A percentile compares a stretch with the other conserved stretches of the same genome.
phyloP scores from a whole-genome alignment of 2,113 vertebrate genomes.

The Gymnorhina tibicen region DNA sequence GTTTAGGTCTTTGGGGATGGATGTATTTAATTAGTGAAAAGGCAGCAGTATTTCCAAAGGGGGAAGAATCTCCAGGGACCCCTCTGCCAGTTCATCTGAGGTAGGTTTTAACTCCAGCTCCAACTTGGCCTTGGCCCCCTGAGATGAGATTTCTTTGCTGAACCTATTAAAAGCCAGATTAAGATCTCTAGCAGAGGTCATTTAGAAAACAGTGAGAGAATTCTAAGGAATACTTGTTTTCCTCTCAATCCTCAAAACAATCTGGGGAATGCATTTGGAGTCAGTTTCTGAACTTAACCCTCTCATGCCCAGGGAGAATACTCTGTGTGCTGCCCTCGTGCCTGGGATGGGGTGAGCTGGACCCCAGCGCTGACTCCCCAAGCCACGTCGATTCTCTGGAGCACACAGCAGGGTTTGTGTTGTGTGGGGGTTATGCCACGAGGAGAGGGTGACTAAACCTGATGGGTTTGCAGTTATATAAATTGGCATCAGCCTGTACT shows the following conservation, averaged over 20 bases:
- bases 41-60: background rate
- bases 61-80: background rate
- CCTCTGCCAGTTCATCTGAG: background rate
- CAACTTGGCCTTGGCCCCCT: background rate
- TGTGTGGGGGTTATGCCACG: background rate
- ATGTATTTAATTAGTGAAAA: background rate
- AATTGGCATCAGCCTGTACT: background rate
- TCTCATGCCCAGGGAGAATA: background rate
- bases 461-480: background rate
- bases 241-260: conserved; percentile 28
- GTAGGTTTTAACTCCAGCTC: background rate
- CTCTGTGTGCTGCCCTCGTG: accelerated
- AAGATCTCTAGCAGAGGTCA: conserved; percentile 23
- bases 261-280: background rate
- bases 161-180: conserved; percentile 30
- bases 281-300: conserved; percentile 30
- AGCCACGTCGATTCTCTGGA: accelerated
- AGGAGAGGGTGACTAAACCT: conserved; percentile 17
- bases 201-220: background rate
- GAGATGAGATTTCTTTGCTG: background rate
- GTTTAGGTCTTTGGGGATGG: background rate
- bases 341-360: background rate
- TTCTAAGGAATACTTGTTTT: conserved; percentile 47
- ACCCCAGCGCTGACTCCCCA: background rate
- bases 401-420: background rate